These are phyloP conservation scores for Notolepis coatsorum DNA, from an alignment of 2,797 vertebrate genomes.

Conservation along the genomic window DNA sequence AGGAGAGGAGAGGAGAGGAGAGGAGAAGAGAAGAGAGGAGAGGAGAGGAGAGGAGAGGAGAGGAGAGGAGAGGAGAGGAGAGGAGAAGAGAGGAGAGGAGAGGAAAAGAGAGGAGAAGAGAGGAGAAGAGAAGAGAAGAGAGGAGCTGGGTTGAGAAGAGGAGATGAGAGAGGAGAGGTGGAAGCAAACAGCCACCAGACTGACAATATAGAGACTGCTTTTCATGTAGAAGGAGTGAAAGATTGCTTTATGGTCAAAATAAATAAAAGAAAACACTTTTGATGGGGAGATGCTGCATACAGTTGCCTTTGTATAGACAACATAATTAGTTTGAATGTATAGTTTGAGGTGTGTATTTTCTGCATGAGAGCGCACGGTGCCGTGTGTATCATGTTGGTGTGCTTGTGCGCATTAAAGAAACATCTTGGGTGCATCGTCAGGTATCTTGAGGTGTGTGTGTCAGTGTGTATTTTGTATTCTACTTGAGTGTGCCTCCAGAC, in stretches of 20 bases:
- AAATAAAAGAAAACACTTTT: no score
- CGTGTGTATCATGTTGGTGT: no score
- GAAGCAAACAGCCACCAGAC: slow-evolving; percentile 27
- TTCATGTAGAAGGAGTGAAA: not conserved
- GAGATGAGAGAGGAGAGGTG: slow-evolving; percentile 8
- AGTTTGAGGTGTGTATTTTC: slow-evolving; percentile 7
- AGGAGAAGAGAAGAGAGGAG: not conserved
- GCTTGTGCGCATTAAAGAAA: no score
- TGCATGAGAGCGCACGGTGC: slow-evolving; percentile 9
- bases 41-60: not conserved
- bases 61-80: not conserved
- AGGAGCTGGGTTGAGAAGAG: slow-evolving; percentile 17
- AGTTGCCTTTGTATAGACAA: no score
- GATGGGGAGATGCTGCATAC: no score
- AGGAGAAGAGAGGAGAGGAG: not conserved
- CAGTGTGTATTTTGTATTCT: slow-evolving; percentile 46
- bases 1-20: no score
- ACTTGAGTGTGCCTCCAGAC: slow-evolving; percentile 43
- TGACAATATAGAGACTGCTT: slow-evolving; percentile 5
- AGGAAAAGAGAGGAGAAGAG: slow-evolving; percentile 13
- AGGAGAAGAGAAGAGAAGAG: slow-evolving; percentile 7
- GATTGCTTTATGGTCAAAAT: no score
- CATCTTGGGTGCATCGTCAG: slow-evolving; percentile 19
- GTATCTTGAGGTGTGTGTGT: slow-evolving; percentile 20
- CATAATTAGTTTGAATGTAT: no score